phyloP scores from a whole-genome alignment of 2,888 invertebrate species.

The Pristionchus maxplancki region DNA sequence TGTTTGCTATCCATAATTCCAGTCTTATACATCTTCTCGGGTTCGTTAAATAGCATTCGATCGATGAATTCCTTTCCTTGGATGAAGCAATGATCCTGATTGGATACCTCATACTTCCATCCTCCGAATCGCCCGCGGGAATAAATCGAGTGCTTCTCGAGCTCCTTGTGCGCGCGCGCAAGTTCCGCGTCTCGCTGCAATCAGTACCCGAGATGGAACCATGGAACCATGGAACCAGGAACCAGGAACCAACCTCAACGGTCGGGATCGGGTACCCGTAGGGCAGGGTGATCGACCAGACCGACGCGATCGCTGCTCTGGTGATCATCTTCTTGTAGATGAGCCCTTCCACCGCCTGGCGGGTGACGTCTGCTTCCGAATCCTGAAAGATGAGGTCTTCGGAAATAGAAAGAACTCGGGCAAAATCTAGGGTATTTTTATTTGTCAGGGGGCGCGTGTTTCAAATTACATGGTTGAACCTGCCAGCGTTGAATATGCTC shows the following conservation, averaged over 20 bases:
- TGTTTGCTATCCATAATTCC: slow-evolving; percentile 58
- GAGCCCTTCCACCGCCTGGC: slow-evolving; percentile 73
- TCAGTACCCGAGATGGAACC: too few species aligned
- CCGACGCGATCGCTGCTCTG: slow-evolving; percentile 72
- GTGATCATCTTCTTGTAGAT: slow-evolving; percentile 74
- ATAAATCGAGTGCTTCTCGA: slow-evolving; percentile 73
- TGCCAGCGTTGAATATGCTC: too few species aligned
- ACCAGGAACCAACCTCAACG: slow-evolving; percentile 68
- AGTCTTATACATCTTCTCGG: slow-evolving; percentile 76
- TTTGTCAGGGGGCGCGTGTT: too few species aligned
- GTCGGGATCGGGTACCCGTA: slow-evolving; percentile 77
- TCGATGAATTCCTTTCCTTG: slow-evolving; percentile 75
- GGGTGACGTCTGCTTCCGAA: slow-evolving; percentile 71
- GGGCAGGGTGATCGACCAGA: slow-evolving; percentile 72
- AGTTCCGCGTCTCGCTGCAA: slow-evolving; percentile 73
- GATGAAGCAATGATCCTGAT: slow-evolving; percentile 78
- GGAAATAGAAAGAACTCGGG: too few species aligned
- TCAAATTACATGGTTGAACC: too few species aligned
- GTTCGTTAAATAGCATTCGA: slow-evolving; percentile 71
- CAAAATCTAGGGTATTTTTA: too few species aligned
- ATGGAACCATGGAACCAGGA: too few species aligned
- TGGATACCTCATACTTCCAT: slow-evolving; percentile 75
- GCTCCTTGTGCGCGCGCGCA: slow-evolving; percentile 71
- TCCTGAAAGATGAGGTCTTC: too few species aligned
- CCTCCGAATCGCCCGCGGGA: slow-evolving; percentile 77